These are phyloP conservation scores for Turritopsis dohrnii DNA, from an alignment of 30 jellyfish, hydroid and myxozoan species.

Conservation along the genomic window DNA sequence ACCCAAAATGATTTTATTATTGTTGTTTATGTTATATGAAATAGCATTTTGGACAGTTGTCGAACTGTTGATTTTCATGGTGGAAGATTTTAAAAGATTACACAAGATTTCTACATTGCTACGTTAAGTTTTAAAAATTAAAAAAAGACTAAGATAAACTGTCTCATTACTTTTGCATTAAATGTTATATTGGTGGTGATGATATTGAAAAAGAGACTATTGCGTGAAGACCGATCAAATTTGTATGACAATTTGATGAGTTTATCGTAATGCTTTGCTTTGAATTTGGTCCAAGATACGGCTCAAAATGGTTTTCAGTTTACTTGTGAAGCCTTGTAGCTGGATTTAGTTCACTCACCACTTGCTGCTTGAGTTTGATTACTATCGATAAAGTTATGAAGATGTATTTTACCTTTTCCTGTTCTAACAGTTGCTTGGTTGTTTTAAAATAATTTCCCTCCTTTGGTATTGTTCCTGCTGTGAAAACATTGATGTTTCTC, in stretches of 20 bases:
- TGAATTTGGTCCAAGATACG: neutral
- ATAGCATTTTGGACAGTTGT: no score
- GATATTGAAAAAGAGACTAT: neutral
- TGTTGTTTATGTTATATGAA: no score
- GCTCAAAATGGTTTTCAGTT: neutral
- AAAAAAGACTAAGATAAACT: neutral
- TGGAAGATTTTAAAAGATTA: no score
- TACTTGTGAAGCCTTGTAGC: neutral
- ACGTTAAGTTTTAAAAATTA: neutral
- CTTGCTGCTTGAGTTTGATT: neutral
- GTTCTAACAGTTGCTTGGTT: neutral
- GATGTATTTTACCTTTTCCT: neutral
- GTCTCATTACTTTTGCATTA: neutral
- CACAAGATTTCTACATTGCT: neutral
- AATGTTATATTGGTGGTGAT: neutral
- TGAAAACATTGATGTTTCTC: neutral
- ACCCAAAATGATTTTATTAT: no score
- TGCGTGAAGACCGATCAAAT: neutral
- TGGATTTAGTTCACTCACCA: neutral
- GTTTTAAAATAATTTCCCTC: neutral
- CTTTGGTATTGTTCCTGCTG: neutral
- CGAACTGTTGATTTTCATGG: no score
- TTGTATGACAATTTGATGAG: neutral
- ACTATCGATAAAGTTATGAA: neutral
- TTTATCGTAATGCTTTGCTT: neutral